Evolutionary conservation across 1,140 invertebrate genomes (phyloP), one percentile per base, ranked within the genome.

Genomic region (Drosophila equinoxialis): DNA sequence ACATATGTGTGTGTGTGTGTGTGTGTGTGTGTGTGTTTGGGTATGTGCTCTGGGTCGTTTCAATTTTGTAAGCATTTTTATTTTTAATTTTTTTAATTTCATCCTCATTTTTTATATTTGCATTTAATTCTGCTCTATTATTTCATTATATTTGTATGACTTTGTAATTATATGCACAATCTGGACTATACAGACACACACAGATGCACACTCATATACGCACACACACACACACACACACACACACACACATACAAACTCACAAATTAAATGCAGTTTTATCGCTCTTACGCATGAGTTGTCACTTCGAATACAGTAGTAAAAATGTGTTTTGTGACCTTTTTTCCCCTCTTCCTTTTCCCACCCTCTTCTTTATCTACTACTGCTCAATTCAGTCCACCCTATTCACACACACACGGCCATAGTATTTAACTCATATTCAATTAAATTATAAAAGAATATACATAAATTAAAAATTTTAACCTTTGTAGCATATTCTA

Each of bases 241-340:
- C 48, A 41, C 35, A 45, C 45, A 55, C 26, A 65, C 35, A 45
- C 14, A 26, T 23, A 6, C n/a, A 45, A 39, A 20, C 51, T 30
- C 48, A 60, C 62, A 66, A 77, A 65, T 86, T 65, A 68, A 81
- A 73, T 77, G 70, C 72, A 79, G 66, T 76, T 82, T 86, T 86
- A 85, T 86, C 82, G 79, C 66, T 13, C 51, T 82, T 76, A 75
- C 78, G 71, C 82, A 81, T 78, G 81, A 85, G 62, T 72, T 72
- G 68, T 26, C 59, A 51, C 41, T 42, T 57, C 55, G 66, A 71
- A 69, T 51, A 68, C 39, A 45, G 37, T 4, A 39, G 37, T 10
- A 14, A 20, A 51, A 14, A 23, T 51, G 7, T 51, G 10, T 51
- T 48, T 48, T 17, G 14, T 48, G 55, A 39, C 33, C n/a, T 20